phyloP scores from a whole-genome alignment of 2,113 vertebrate species.

The Aldabrachelys gigantea region DNA sequence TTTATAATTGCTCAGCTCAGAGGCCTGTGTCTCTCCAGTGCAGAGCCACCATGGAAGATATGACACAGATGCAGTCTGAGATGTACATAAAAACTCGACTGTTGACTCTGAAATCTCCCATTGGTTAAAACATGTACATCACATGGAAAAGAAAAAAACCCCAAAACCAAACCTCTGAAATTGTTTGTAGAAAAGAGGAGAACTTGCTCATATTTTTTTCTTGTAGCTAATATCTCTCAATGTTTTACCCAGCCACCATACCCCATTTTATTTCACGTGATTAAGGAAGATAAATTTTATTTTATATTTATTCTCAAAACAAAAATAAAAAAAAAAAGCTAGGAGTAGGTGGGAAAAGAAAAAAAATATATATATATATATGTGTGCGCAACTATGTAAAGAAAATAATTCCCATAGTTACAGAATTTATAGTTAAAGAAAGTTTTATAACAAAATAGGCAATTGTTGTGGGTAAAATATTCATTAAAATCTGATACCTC shows the following conservation, averaged over 20 bases:
- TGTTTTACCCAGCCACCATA: conserved; percentile 73
- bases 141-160: conserved; percentile 36
- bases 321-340: conserved; percentile 83
- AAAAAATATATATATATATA: conserved; percentile 91
- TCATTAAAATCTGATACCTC: conserved; percentile 90
- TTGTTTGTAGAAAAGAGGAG: conserved; percentile 81
- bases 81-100: conserved; percentile 49
- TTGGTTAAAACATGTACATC: conserved; percentile 78
- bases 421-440: conserved; percentile 89
- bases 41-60: conserved; percentile 43
- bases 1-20: conserved; percentile 52
- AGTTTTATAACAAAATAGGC: conserved; percentile 99
- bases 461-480: conserved; percentile 97
- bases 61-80: conserved; percentile 60
- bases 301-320: conserved; percentile 83
- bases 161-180: conserved; percentile 40
- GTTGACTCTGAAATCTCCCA: conserved; percentile 54
- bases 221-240: conserved; percentile 70
- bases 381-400: conserved; percentile 89
- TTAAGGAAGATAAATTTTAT: conserved; percentile 81
- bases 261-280: conserved; percentile 62
- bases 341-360: conserved; percentile 86
- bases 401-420: conserved; percentile 95
- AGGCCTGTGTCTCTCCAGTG: conserved; percentile 55
- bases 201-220: conserved; percentile 72